A percentile compares a stretch with the other conserved stretches of the same genome.
phyloP scores from a whole-genome alignment of 1,140 invertebrate genomes.

The Anoplophora glabripennis region DNA sequence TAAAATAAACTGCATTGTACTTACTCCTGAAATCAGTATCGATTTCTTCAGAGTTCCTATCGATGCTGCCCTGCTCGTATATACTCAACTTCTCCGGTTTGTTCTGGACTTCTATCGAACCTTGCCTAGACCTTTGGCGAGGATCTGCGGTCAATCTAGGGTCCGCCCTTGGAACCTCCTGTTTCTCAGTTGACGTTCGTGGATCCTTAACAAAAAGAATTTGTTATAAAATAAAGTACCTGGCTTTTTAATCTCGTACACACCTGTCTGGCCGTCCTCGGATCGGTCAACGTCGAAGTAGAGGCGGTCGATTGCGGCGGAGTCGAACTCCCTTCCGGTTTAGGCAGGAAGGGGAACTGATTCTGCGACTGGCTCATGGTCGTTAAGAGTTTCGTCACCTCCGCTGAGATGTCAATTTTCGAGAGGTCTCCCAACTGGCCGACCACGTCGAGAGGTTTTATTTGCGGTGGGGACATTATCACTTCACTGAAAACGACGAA shows the following conservation, averaged over 20 bases:
- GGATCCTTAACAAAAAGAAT: constrained; percentile 9
- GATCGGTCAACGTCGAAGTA: constrained; percentile 33
- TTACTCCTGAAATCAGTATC: constrained; percentile 27
- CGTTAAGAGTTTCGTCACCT: constrained; percentile 64
- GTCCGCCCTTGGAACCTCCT: constrained; percentile 10
- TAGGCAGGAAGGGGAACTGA: neutral
- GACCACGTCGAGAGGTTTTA: constrained; percentile 52
- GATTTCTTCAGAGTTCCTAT: constrained; percentile 34
- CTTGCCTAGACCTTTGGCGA: constrained; percentile 20
- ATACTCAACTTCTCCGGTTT: constrained; percentile 41
- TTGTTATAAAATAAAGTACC: neutral
- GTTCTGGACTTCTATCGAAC: constrained; percentile 19
- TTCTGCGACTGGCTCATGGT: constrained; percentile 35
- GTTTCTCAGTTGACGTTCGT: neutral
- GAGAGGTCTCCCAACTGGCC: constrained; percentile 66
- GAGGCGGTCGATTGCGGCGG: neutral
- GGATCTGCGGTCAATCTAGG: constrained; percentile 14
- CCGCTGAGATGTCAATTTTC: constrained; percentile 71
- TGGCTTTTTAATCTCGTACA: neutral
- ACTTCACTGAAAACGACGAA: neutral
- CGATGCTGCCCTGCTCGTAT: constrained; percentile 43
- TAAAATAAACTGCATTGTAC: too few species aligned
- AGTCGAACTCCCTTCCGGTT: neutral
- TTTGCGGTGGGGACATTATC: constrained; percentile 37
- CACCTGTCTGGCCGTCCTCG: constrained; percentile 30